Evolutionary conservation across 2,113 vertebrate genomes (phyloP).

Genomic region (Plecotus auritus): DNA sequence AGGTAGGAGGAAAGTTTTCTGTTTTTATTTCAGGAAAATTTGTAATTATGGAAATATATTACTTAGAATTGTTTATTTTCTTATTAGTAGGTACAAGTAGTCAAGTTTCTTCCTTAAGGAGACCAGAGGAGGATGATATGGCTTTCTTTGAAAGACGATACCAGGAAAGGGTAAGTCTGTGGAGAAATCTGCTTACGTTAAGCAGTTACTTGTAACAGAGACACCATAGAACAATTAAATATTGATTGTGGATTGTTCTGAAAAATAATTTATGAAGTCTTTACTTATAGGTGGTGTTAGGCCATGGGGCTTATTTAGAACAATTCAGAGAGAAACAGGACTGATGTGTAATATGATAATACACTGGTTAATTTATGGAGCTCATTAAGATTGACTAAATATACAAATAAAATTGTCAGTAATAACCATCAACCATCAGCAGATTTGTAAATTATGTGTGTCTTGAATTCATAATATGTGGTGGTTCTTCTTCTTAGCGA

Average conservation of each 20-base stretch:
- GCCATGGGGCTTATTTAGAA: background rate
- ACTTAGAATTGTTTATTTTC: background rate
- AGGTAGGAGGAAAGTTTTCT: background rate
- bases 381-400: background rate
- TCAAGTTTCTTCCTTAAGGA: constrained; percentile 70
- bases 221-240: background rate
- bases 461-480: background rate
- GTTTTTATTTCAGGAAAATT: background rate
- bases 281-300: background rate
- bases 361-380: background rate
- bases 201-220: constrained; percentile 13
- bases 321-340: constrained; percentile 33
- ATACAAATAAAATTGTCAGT: background rate
- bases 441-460: constrained; percentile 8
- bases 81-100: constrained; percentile 69
- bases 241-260: background rate
- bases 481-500: background rate
- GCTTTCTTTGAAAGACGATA: constrained; percentile 84
- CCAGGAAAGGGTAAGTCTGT: constrained; percentile 80
- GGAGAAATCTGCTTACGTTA: background rate
- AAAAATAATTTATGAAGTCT: constrained; percentile 1
- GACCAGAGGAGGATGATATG: constrained; percentile 81
- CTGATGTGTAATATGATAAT: background rate
- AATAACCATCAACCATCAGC: background rate
- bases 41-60: background rate